Evolutionary conservation across 2,888 invertebrate genomes (phyloP).

Genomic region (Mayetiola destructor): DNA sequence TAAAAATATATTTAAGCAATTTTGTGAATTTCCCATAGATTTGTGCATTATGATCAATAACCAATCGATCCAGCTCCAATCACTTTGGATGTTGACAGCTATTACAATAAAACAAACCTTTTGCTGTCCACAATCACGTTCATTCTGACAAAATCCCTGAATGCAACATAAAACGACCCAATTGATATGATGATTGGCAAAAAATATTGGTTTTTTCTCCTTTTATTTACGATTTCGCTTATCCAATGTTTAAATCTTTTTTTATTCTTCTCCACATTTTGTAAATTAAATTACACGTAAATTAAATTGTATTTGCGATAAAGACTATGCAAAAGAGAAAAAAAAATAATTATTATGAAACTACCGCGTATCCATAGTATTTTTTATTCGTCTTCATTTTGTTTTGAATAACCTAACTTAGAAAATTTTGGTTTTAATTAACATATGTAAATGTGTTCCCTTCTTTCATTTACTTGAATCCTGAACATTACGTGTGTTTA

Average conservation of each 20-base stretch:
- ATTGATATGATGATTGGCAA: constrained; percentile 9
- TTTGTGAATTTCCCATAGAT: neutral
- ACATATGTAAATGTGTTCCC: neutral
- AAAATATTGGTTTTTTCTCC: constrained; percentile 3
- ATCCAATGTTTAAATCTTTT: too few species aligned
- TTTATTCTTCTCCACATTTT: neutral
- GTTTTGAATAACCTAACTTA: constrained; percentile 3
- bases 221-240: constrained; percentile 3
- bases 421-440: neutral
- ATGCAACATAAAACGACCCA: neutral
- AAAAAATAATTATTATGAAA: too few species aligned
- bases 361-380: too few species aligned
- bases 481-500: too few species aligned
- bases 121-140: too few species aligned
- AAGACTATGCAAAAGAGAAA: constrained; percentile 4
- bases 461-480: neutral
- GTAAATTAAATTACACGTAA: constrained; percentile 13
- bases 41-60: neutral
- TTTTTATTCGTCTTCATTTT: too few species aligned
- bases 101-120: neutral
- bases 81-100: neutral
- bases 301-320: constrained; percentile 7
- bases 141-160: too few species aligned
- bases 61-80: neutral
- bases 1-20: neutral